Base-by-base conservation (phyloP, 1,140 invertebrate genomes). In the Eubasilissa regina region DNA sequence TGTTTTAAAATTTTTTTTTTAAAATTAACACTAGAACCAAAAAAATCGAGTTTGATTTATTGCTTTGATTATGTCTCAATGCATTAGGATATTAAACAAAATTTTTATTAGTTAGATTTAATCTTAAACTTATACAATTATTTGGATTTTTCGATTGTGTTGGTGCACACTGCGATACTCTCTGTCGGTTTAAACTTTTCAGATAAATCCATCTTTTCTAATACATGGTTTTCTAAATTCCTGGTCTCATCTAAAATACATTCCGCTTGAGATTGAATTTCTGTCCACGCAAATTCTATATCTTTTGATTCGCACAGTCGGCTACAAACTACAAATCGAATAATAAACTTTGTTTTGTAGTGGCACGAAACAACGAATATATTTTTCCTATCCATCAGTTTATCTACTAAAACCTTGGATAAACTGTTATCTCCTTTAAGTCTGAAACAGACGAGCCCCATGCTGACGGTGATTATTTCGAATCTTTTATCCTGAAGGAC, bases 401-500 rank as follows among this genome's bases (percentile, higher is more conserved):
- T 91, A 68, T 95, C 93, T 17, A 97, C 86, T 4, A 99, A 87
- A 77, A 91, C 87, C 84, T 95, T 93, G 0, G 95, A 98, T 0
- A 93, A 81, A 43, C 88, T 88, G 86, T 97, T 93, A 85, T 98
- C 94, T 0, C 94, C 95, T 89, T 94, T 96, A 12, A 97, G 86
- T 85, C 95, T 91, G 84, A 98, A 98, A 83, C 96, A 98, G 9
- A 98, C 94, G 7, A 99, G 87, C 0, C 95, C 97, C 90, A 99
- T 90, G 3, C 90, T 88, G 0, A 92, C 91, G 3, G 91, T 90
- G 7, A 94, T 87, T 25, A 98, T 86, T 86, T 98, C 94, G 86
- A 98, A 98, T 82, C 94, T 89, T 0, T 90, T 84, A 86, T 98
- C 96, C 3, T 87, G 84, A 60, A 86, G 84, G 0, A 97, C 90